phyloP scores from a whole-genome alignment of 2,797 vertebrate species.

The Fratercula arctica region DNA sequence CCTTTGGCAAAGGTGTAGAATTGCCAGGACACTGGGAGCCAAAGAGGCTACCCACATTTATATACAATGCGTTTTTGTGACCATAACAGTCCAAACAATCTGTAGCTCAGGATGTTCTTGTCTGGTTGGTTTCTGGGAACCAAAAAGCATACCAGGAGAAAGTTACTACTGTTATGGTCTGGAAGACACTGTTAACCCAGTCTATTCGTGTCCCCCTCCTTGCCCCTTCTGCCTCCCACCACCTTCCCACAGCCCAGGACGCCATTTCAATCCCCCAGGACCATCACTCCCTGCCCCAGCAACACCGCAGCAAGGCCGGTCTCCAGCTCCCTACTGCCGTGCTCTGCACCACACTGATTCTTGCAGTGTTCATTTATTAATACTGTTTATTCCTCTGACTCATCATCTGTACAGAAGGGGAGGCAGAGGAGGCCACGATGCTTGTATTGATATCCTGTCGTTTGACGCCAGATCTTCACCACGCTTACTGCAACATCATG shows the following conservation, averaged over 20 bases:
- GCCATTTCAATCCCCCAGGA: not conserved
- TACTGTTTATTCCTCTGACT: not conserved
- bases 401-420: not conserved
- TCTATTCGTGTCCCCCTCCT: rapidly evolving
- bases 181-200: not conserved
- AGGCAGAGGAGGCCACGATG: rapidly evolving
- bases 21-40: not conserved
- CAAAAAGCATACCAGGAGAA: not conserved
- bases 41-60: not conserved
- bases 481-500: rapidly evolving
- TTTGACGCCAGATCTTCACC: not conserved
- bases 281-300: not conserved
- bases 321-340: not conserved
- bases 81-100: not conserved
- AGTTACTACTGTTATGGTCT: not conserved
- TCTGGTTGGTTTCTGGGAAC: not conserved
- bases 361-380: not conserved
- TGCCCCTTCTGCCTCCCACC: rapidly evolving
- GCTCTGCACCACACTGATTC: not conserved
- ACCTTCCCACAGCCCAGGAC: not conserved
- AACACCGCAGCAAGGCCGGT: not conserved
- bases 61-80: not conserved
- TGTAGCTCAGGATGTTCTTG: not conserved
- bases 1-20: not conserved
- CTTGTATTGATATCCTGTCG: not conserved